Evolutionary conservation across 2,113 vertebrate species (phyloP), one percentile per base, ranked within the genome.

Genomic region (Cephalopholis sonnerati): DNA sequence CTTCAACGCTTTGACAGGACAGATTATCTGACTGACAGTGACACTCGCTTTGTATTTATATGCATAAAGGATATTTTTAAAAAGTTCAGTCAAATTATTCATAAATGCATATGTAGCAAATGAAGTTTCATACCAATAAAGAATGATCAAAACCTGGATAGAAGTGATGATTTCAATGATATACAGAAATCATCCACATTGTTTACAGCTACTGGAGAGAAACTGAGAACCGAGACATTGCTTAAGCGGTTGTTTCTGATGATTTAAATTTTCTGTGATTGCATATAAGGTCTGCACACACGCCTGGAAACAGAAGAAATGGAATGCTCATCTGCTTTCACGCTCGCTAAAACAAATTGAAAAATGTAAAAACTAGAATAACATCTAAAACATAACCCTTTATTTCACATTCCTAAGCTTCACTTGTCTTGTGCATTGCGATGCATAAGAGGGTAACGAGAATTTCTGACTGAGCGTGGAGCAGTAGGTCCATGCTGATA

Each of bases 351-450:
- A 83, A 66, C 36, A 67, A 44, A 24, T 15, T 5, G 22, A 44
- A 65, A 67, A 75, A 77, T 24, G 36, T 51, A 76, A 36, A 61
- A 72, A 55, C 2, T 27, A 65, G 54, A 74, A 73, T 7, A 77
- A 78, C 20, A 74, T 70, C 7, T 68, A 68, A 73, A 55, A 57
- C 25, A 63, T 51, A 36, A 16, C 3, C 67, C 20, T 85, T 63
- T 27, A 51, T 90, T 90, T 93, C 88, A 89, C 90, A 89, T 92
- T 87, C 64, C 83, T 84, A 39, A 71, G 76, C 75, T 87, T 77
- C 18, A 63, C 62, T 89, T 77, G 61, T 82, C 83, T 62, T 88
- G 87, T 89, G 85, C 85, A 64, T 68, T 78, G 72, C 10, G 24
- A 65, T 82, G 86, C 78, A 87, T 66, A 62, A 70, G n/a, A n/a